Base-by-base conservation (phyloP, 1,140 invertebrate genomes). In the Aphidius gifuensis region DNA sequence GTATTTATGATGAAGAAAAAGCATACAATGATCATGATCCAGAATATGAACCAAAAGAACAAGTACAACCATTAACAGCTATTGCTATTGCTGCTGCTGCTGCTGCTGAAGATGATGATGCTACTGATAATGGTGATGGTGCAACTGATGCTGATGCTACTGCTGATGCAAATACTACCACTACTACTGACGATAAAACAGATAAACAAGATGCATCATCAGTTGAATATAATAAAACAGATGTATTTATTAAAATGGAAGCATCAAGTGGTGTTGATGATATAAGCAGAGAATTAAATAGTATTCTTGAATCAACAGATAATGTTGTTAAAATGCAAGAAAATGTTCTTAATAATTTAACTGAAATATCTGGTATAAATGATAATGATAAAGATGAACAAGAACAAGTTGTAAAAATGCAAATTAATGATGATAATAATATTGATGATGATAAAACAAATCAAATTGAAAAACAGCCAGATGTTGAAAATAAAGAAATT, bases 1-100 rank as follows among this genome's bases (percentile, higher is more conserved):
- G 80, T 38, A 75, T 81, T 64, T 81, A 80, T 11, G 80, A 81
- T 9, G 80, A 81, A 48, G 80, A 79, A 40, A 71, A 75, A 6
- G 79, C 79, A 43, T 81, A 81, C 23, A 69, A 74, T 40, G 77
- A 80, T 5, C 66, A 6, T 4, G 53, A 8, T 49, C 0, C 0
- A 16, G 58, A 50, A 69, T 11, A 62, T 70, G 46, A 16, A 11
- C 7, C 4, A 65, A 53, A 21, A 50, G 61, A 39, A 66, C 65
- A 16, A 66, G 32, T 32, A 40, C 21, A 60, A 54, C 2, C 23
- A 32, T 32, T 32, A 32, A 3, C 23, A 32, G 23, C 4, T 32
- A 4, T 2, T 32, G 23, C 2, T 32, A 32, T 32, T 32, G 23
- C 2, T 32, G 23, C 2, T 32, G 23, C 2, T 32, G 23, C 23